A percentile compares a stretch with the other conserved stretches of the same genome.
These are phyloP conservation scores for Psilopsiagon aymara DNA, from an alignment of 2,113 vertebrate genomes.

Conservation along the genomic window DNA sequence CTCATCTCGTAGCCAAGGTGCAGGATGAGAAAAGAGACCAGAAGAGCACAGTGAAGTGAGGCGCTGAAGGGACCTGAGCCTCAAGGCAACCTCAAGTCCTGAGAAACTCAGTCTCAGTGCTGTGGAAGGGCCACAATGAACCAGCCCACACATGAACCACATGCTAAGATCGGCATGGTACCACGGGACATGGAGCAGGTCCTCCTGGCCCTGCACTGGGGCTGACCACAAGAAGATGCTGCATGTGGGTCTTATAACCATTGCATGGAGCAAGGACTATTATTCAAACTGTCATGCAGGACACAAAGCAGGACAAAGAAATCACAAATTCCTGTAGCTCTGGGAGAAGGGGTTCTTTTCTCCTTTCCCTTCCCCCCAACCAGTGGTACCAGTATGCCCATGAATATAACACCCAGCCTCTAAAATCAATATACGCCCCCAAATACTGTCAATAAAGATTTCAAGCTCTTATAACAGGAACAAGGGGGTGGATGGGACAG, in stretches of 20 bases:
- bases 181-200: fast-evolving
- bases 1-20: neutral
- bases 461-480: neutral
- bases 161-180: fast-evolving
- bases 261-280: fast-evolving
- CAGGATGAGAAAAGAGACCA: neutral
- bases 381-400: neutral
- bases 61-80: neutral
- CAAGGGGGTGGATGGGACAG: neutral
- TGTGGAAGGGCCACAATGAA: neutral
- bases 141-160: fast-evolving
- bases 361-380: neutral
- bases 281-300: neutral
- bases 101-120: neutral
- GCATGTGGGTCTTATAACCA: neutral
- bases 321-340: neutral
- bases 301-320: neutral
- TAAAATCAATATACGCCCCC: neutral
- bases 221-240: neutral
- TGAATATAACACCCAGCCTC: fast-evolving
- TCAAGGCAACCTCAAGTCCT: neutral
- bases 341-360: neutral
- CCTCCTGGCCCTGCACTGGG: neutral
- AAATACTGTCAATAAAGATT: neutral
- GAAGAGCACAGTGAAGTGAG: neutral